Base-by-base conservation (phyloP, 2,888 invertebrate genomes). In the Phaonia tiefii region DNA sequence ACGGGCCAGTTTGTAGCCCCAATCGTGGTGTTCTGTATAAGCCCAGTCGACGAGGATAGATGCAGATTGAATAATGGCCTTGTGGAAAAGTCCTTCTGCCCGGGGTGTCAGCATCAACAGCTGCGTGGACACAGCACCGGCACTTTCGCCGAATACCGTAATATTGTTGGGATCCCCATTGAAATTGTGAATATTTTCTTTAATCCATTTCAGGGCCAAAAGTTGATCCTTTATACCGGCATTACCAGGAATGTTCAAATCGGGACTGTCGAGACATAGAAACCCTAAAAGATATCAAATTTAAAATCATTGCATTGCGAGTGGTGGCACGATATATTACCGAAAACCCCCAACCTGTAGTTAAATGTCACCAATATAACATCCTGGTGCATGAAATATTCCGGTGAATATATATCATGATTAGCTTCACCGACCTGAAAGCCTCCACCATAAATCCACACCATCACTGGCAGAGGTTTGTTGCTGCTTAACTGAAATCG, bases 181-280 rank as follows among this genome's bases (percentile, higher is more conserved):
- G 79, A 92, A 92, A 46, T 86, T 84, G 13, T 82, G 63, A 17
- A 92, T 91, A 72, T 92, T 92, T 42, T 88, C 86, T 73, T 91
- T 90, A 1, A 92, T 88, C 92, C 92, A 92, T 75, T 90, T 90
- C 46, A 92, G 85, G 0, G 92, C 92, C 84, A 91, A 83, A 2
- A 92, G 88, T 87, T 91, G 91, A 85, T 92, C 92, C 86, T 92
- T 92, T 0, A 92, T 86, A 0, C 91, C 92, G 0, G 92, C 91
- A 85, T 92, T 92, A 2, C 92, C 92, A 1, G 92, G 92, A 31
- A 92, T 89, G 26, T 90, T 88, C 1, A 92, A 81, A 5, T 89
- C 86, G 2, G 90, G 87, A 84, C 92, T 91, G 58, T 91, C 87
- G 0, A 92, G 85, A 54, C 89, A 89, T 17, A 92, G 86, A 72